Base-by-base conservation (phyloP, 1,140 invertebrate genomes). In the Littorina saxatilis region DNA sequence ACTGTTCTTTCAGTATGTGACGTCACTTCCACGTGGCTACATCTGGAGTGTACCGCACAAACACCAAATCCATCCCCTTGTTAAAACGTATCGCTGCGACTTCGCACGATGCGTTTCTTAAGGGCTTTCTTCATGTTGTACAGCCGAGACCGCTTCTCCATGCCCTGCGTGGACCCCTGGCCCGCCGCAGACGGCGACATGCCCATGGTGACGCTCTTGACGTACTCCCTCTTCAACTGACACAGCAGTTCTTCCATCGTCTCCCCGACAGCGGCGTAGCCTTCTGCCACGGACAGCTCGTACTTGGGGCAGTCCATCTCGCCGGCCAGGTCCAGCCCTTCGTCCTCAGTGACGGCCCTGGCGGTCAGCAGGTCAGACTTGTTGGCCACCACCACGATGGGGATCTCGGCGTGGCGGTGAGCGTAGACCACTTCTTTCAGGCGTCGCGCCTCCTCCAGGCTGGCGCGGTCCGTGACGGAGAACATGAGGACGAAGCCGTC, bases 41-140 rank as follows among this genome's bases (percentile, higher is more conserved):
- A n/a, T n/a, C n/a, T n/a, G n/a, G n/a, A n/a, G n/a, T n/a, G n/a
- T n/a, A n/a, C n/a, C n/a, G n/a, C n/a, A n/a, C n/a, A n/a, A n/a
- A n/a, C n/a, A n/a, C n/a, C n/a, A n/a, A n/a, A n/a, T n/a, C n/a
- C n/a, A n/a, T n/a, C n/a, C n/a, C n/a, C n/a, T n/a, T n/a, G n/a
- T 50, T 39, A 90, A 70, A 90, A 87, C 17, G 88, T 90, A 73
- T 90, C 89, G 81, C 89, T 90, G 55, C 87, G 82, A 55, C 88
- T 90, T 20, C 89, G 63, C 35, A 87, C 87, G 20, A 90, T 88
- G 61, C 89, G 68, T 80, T 90, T 90, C 83, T 90, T 90, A 40
- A 90, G 87, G 35, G 87, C 89, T 74, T 88, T 88, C 82, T 88
- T 89, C 86, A 90, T 89, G 74, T 87, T 88, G 80, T 87, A 88